Percentiles rank a stretch among this genome's conserved stretches.
These are phyloP conservation scores for Coleophora deauratella DNA, from an alignment of 2,888 invertebrate species.

Conservation along the genomic window DNA sequence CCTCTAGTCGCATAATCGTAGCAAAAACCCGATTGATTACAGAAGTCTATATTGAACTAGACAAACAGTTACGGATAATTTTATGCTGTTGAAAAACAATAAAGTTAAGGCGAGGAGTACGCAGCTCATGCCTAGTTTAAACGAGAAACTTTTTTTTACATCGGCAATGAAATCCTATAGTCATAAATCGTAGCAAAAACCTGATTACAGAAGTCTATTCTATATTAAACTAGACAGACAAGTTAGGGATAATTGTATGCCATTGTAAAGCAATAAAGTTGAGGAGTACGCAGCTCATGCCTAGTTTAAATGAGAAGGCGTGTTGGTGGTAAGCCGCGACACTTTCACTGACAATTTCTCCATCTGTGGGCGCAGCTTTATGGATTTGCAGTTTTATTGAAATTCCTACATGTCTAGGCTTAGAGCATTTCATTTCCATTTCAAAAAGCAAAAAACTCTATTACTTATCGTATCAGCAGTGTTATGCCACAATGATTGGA, in stretches of 20 bases:
- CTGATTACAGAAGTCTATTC: neutral
- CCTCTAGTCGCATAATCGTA: too few species aligned
- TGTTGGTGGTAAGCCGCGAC: constrained; percentile 43
- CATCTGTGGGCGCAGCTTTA: constrained; percentile 32
- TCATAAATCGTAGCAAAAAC: neutral
- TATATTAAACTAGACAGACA: too few species aligned
- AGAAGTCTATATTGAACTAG: neutral
- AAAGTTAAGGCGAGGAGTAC: constrained; percentile 22
- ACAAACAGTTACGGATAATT: neutral
- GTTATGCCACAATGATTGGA: too few species aligned
- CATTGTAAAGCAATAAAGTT: constrained; percentile 26
- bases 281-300: constrained; percentile 28
- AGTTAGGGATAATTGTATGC: constrained; percentile 3
- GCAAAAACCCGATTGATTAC: neutral
- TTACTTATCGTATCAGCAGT: too few species aligned
- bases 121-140: constrained; percentile 50
- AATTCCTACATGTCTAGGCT: too few species aligned
- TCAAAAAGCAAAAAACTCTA: too few species aligned
- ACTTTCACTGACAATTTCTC: constrained; percentile 57
- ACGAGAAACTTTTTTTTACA: too few species aligned
- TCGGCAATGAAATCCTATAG: too few species aligned
- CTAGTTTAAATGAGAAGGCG: constrained; percentile 58
- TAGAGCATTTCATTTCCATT: too few species aligned
- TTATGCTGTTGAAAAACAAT: constrained; percentile 22
- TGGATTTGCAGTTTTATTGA: constrained; percentile 18